Evolutionary conservation across 2,888 invertebrate species (phyloP).

Genomic region (Bugulina stolonifera): DNA sequence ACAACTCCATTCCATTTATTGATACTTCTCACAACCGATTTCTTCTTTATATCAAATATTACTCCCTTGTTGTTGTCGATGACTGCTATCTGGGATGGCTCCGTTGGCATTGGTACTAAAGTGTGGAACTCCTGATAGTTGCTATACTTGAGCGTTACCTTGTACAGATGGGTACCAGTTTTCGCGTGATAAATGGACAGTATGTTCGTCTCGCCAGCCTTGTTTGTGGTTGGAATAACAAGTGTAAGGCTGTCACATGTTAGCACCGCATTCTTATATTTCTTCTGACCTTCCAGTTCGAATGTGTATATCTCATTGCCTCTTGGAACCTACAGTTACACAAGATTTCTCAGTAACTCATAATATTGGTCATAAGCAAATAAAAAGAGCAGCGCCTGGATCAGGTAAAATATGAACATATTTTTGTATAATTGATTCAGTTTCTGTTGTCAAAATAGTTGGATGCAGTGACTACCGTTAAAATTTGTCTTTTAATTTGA

Average conservation of each 20-base stretch:
- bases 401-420: too few species aligned
- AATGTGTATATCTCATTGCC: constrained; percentile 73
- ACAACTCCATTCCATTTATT: constrained; percentile 81
- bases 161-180: constrained; percentile 62
- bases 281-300: constrained; percentile 72
- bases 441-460: too few species aligned
- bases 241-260: constrained; percentile 76
- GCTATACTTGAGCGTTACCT: constrained; percentile 46
- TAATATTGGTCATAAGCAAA: too few species aligned
- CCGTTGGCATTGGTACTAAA: constrained; percentile 52
- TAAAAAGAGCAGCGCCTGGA: too few species aligned
- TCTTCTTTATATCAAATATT: constrained; percentile 80
- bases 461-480: too few species aligned
- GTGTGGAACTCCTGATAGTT: constrained; percentile 46
- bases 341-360: background rate
- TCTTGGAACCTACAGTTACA: constrained; percentile 1
- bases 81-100: constrained; percentile 69
- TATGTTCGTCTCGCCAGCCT: constrained; percentile 77
- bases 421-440: too few species aligned
- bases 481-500: too few species aligned
- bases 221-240: constrained; percentile 64
- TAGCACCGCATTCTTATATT: constrained; percentile 71
- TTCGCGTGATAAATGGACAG: constrained; percentile 76
- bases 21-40: constrained; percentile 77
- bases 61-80: constrained; percentile 79